phyloP scores from a whole-genome alignment of 2,797 vertebrate genomes.

The Sternotherus odoratus region DNA sequence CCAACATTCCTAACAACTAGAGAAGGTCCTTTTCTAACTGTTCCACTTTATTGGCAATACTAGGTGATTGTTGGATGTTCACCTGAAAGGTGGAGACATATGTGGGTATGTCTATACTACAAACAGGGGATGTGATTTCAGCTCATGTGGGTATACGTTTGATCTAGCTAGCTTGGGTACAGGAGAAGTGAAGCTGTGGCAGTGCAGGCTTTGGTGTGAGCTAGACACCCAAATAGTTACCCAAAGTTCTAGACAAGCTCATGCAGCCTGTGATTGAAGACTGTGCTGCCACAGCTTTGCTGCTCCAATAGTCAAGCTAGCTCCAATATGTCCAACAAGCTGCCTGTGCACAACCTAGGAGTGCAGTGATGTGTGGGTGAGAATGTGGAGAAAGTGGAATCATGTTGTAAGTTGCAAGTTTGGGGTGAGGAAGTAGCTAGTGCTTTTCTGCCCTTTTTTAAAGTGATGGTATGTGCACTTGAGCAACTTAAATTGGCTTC shows the following conservation, averaged over 20 bases:
- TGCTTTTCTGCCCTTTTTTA: neutral
- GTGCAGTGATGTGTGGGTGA: neutral
- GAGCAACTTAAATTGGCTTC: neutral
- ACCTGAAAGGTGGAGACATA: no score
- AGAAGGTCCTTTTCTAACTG: neutral
- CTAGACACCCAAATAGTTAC: neutral
- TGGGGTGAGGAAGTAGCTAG: neutral
- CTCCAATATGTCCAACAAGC: neutral
- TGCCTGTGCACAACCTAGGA: no score
- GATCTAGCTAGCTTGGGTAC: neutral
- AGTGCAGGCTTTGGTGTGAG: neutral
- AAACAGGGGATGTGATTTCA: neutral
- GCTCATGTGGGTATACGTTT: neutral
- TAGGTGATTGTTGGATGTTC: neutral
- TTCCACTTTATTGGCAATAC: neutral
- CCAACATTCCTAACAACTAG: neutral
- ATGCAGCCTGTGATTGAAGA: neutral
- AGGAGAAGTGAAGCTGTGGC: neutral
- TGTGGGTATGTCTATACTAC: neutral
- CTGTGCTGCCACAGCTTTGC: no score
- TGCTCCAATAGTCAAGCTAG: no score
- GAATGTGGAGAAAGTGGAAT: neutral
- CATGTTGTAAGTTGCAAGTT: neutral
- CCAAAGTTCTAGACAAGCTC: neutral
- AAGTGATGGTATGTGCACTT: neutral